Base-by-base conservation (phyloP, 1,140 invertebrate species). In the Sesamia nonagrioides region DNA sequence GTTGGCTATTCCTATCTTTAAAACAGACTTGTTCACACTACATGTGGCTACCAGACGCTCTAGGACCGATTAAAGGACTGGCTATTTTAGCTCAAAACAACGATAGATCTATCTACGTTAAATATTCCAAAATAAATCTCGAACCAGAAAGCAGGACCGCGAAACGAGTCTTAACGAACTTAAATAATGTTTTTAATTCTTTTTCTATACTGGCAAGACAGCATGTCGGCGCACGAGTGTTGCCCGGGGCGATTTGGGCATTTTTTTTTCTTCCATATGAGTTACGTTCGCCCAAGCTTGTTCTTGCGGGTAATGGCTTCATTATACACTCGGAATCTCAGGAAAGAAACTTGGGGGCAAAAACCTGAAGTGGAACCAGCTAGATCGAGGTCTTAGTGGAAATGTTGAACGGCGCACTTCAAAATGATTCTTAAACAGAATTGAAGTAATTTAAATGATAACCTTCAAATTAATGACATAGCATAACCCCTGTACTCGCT, bases 241-340 rank as follows among this genome's bases (percentile, higher is more conserved):
- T 82, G 86, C 91, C 90, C 69, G 82, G 84, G 92, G 92, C 91
- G 87, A 88, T 91, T 92, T 88, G 84, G 91, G 85, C 54, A 81
- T 81, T 78, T 93, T 92, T n/a, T 92, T 91, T 91, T 92, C 40
- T 74, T 40, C 82, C 40, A 75, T 76, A 79, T 85, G 75, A 89
- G 86, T 88, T 91, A 86, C 86, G 82, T 88, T 91, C 85, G 83
- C 58, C 83, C 66, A 78, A 83, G 88, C 93, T 93, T 89, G 93
- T 93, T 94, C 91, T 92, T 93, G 82, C 82, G 83, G 83, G 90
- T 94, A 94, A 94, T 94, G 93, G 91, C 93, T 94, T 94, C 93
- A 94, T 94, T 93, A 94, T 89, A 91, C 84, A 85, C 78, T 86
- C 84, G 86, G 89, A 89, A 90, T 89, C 88, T 92, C 85, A 50